Evolutionary conservation across 2,797 vertebrate genomes (phyloP), one percentile per base, ranked within the genome.

Genomic region (Gadopsis marmoratus): DNA sequence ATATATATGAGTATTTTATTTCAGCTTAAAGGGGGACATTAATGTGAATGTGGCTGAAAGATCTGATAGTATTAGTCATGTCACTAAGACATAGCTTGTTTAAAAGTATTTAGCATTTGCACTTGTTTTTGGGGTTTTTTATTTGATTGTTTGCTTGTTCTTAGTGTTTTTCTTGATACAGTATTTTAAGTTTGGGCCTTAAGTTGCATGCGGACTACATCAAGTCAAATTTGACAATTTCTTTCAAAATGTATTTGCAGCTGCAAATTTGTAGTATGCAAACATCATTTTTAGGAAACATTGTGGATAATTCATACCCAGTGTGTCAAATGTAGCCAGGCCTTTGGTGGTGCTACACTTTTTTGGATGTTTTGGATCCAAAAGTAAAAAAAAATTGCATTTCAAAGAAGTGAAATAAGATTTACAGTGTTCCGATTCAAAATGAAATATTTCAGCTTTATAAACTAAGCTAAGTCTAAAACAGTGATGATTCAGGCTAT

Each of bases 341-440:
- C 51, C 21, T 50, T 48, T 66, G 6, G 4, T 29, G 17, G 1
- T 1, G 13, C 66, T 48, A 48, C 4, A 17, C 5, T 29, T 6
- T 54, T 76, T 33, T 62, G 16, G 33, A 60, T 13, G 58, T 73
- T 58, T 47, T 78, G 26, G 17, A 48, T 26, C 41, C 9, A 43
- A 35, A 35, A 64, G 23, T 33, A 48, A 48, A 70, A 21, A 39
- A 14, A 26, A 26, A 1, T 64, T 2, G 4, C 9, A 71, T 71
- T 50, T 48, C 43, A 77, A 29, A 47, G 3, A 17, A 45, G 14
- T 7, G 12, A 29, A 50, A 14, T 21, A 13, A 43, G 7, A 65
- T 26, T 65, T 35, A 53, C 11, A 73, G 55, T 73, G n/a, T 61
- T 66, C 5, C 66, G 21, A 45, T 21, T 29, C 7, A 31, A 51